Base-by-base conservation (phyloP, 2,797 vertebrate species). In the Lagocephalus sceleratus region DNA sequence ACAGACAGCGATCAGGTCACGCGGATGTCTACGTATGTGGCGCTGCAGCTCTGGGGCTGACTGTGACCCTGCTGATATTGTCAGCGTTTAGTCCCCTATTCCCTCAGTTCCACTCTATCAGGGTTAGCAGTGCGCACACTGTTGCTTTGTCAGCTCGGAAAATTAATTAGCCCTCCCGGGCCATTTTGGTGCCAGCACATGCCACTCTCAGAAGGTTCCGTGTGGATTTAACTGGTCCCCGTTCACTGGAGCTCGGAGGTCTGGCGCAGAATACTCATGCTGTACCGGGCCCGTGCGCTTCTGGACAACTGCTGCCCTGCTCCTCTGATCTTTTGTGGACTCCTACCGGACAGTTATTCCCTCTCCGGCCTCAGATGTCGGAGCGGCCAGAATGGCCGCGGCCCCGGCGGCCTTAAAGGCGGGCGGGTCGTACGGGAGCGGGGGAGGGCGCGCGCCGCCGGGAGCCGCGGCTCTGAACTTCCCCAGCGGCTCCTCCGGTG, bases 141-240 rank as follows among this genome's bases (percentile, higher is more conserved):
- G 63, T 75, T 51, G 21, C 43, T 75, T 76, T 79, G 68, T 84
- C 71, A 78, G 73, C 75, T 61, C 39, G 52, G 66, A 81, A 73
- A 71, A 60, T 81, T 81, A 85, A 85, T 87, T 74, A 81, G 77
- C 72, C 63, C 85, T 78, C 77, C 2, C 57, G 76, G 79, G 79
- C 64, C 63, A 19, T 68, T 73, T 60, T 47, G 25, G 42, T 68
- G 76, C 73, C 79, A 81, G 61, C 32, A 46, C 59, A 44, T 53
- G 55, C 47, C 50, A 42, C 60, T 72, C 71, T 58, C 12, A 20
- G 50, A 57, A 54, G 54, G 32, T 48, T 79, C 63, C 41, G 6
- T 52, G 51, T 57, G 77, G 74, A 67, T 74, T 64, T 47, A 51
- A 55, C 43, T 57, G n/a, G 69, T 66, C 66, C 60, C 54, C 42